These are phyloP conservation scores for Neoniphon sammara DNA, from an alignment of 2,797 vertebrate species.

Conservation along the genomic window DNA sequence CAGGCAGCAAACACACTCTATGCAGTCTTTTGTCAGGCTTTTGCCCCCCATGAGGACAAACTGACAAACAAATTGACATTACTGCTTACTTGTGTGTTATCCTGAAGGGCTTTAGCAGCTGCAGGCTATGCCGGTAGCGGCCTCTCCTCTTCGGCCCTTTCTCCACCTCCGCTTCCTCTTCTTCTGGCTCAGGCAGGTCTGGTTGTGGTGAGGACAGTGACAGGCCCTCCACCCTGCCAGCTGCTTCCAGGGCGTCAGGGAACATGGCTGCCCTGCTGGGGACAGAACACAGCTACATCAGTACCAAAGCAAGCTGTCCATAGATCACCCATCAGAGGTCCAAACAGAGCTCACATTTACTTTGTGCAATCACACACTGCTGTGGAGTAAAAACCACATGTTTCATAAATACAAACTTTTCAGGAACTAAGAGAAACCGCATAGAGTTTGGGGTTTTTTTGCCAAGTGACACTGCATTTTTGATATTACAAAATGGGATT, in stretches of 20 bases:
- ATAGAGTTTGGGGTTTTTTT: too few relatives aligned
- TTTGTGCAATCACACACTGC: too few relatives aligned
- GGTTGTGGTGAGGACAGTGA: slow-evolving; percentile 74
- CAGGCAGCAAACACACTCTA: slow-evolving; percentile 38
- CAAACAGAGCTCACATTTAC: background rate
- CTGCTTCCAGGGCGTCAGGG: slow-evolving; percentile 80
- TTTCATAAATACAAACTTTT: background rate
- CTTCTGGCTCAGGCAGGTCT: slow-evolving; percentile 66
- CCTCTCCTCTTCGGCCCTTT: slow-evolving; percentile 70
- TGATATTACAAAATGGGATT: too few relatives aligned
- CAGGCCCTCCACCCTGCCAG: slow-evolving; percentile 79
- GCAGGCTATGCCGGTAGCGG: slow-evolving; percentile 84
- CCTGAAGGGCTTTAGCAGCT: slow-evolving; percentile 86
- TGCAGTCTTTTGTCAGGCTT: background rate
- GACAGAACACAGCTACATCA: slow-evolving; percentile 11
- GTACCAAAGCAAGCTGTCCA: background rate
- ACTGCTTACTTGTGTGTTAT: slow-evolving; percentile 84
- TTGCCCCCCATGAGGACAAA: slow-evolving; percentile 1
- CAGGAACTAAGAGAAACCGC: background rate
- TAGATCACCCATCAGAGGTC: background rate
- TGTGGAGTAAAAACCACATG: background rate
- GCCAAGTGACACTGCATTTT: too few relatives aligned
- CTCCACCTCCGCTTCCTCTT: slow-evolving; percentile 66
- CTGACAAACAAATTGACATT: background rate
- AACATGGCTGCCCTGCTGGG: slow-evolving; percentile 74